Evolutionary conservation across 2,888 invertebrate species (phyloP), one percentile per base, ranked within the genome.

Genomic region (Creontiades dilutus): DNA sequence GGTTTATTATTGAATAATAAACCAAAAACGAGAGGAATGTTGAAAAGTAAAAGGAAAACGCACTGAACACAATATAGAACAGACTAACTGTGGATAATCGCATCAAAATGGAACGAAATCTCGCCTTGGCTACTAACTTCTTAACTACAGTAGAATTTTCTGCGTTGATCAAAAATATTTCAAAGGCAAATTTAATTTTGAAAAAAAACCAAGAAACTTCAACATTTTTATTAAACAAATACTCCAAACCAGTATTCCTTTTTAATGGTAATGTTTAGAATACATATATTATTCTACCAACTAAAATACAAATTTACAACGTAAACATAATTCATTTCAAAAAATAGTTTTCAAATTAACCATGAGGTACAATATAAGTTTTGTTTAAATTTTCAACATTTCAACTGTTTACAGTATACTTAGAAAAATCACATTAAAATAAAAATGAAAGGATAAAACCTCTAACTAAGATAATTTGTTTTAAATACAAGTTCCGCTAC

Each of bases 221-320:
- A 85, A 85, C 85, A 85, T 85, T 85, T 85, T 85, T 85, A 85
- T 85, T 85, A 85, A 85, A 85, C 61, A 85, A 85, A 85, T 85
- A 85, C 55, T 85, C 85, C 57, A 85, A 85, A 61, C 85, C 85
- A 85, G 19, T 52, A 61, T 37, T 61, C 57, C 27, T 57, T 85
- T 57, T 46, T 55, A 28, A 85, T 85, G 85, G 85, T 85, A 85
- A 57, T 57, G 85, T 85, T 85, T 57, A 85, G 85, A 85, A 85
- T 85, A 85, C 27, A 85, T 37, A 85, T 68, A 85, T 85, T 57
- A 85, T 85, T 85, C 57, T 55, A 85, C 57, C 23, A 82, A 52
- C 52, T 19, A 61, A 57, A 85, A 85, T 85, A 85, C 57, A 85
- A 85, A 85, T 85, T 61, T 61, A 85, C 85, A 85, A 85, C 85